Evolutionary conservation across 2,797 vertebrate species (phyloP).

Genomic region (Gadopsis marmoratus): DNA sequence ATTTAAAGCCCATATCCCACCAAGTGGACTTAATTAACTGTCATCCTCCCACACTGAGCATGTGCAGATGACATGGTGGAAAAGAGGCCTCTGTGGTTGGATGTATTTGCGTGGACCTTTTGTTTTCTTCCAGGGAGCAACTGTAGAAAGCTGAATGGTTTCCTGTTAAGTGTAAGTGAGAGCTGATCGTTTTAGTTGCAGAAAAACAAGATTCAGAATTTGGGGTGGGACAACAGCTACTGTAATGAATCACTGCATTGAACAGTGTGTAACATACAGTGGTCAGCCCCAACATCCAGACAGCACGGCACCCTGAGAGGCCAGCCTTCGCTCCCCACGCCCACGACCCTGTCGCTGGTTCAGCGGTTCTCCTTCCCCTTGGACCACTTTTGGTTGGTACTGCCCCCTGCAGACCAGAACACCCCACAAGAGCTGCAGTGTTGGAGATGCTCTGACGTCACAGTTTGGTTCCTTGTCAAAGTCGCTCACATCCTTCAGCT

Average conservation of each 20-base stretch:
- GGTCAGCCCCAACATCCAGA: too few species aligned
- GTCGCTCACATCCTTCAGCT: too few species aligned
- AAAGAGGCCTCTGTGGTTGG: slow-evolving; percentile 9
- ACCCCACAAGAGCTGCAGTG: too few species aligned
- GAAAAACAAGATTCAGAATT: not conserved
- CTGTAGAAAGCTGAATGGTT: slow-evolving; percentile 11
- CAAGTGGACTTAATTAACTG: slow-evolving; percentile 33
- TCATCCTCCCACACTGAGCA: slow-evolving; percentile 16
- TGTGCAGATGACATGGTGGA: slow-evolving; percentile 5
- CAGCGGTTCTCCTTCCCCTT: too few species aligned
- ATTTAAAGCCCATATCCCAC: slow-evolving; percentile 19
- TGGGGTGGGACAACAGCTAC: not conserved
- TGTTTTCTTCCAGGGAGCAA: not conserved
- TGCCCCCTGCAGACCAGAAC: too few species aligned
- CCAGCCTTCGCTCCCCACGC: too few species aligned
- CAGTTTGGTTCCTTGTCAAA: too few species aligned
- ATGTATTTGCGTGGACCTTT: not conserved
- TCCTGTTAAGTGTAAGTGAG: slow-evolving; percentile 14
- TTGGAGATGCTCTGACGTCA: too few species aligned
- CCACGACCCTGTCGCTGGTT: too few species aligned
- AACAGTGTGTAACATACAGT: not conserved
- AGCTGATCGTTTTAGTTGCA: not conserved
- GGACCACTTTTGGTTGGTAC: too few species aligned
- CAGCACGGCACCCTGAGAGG: too few species aligned
- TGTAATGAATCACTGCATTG: not conserved